These are phyloP conservation scores for Spea bombifrons DNA, from an alignment of 2,113 vertebrate genomes.

Conservation along the genomic window DNA sequence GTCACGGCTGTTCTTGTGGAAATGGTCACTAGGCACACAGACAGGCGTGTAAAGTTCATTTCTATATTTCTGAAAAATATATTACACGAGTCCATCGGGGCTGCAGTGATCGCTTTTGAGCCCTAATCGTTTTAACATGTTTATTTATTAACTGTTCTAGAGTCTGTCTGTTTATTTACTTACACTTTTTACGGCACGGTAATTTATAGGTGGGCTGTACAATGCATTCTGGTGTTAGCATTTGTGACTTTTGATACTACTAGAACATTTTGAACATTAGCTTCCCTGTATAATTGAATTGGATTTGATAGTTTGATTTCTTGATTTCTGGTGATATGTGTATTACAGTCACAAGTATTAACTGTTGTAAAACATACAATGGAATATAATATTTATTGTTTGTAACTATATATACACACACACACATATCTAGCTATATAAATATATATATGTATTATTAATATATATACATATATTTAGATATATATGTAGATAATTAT, in stretches of 20 bases:
- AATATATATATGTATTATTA: too few species aligned
- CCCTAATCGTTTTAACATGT: background rate
- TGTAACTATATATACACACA: background rate
- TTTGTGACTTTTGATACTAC: background rate
- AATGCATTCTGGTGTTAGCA: background rate
- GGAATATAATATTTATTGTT: background rate
- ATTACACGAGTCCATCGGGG: background rate
- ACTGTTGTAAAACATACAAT: background rate
- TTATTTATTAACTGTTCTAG: slow-evolving; percentile 23
- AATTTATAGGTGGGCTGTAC: background rate
- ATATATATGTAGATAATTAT: too few species aligned
- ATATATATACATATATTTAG: too few species aligned
- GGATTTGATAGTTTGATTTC: background rate
- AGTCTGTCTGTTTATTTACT: background rate
- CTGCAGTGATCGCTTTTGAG: background rate
- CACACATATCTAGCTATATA: background rate
- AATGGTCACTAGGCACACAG: background rate
- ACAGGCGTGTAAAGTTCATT: background rate
- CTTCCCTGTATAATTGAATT: background rate
- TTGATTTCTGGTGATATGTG: background rate
- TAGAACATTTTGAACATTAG: background rate
- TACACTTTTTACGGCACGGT: background rate
- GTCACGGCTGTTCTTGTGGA: too few species aligned
- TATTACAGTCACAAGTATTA: background rate
- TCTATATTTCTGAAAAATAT: slow-evolving; percentile 8